Evolutionary conservation across 2,113 vertebrate genomes (phyloP).

Genomic region (Rhinopomastus cyanomelas): DNA sequence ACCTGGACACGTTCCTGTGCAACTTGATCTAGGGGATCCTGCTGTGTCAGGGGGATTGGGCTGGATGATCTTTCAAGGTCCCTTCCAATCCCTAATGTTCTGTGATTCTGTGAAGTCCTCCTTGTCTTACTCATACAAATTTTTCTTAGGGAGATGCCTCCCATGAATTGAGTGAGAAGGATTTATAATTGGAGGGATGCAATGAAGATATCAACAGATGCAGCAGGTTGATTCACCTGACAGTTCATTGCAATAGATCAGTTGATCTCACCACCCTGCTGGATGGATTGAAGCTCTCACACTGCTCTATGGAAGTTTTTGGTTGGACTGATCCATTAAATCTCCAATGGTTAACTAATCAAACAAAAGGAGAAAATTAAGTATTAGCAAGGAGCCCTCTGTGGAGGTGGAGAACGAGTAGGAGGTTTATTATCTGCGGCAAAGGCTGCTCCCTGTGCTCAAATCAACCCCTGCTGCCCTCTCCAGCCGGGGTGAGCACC

Average conservation of each 20-base stretch:
- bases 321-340: not conserved
- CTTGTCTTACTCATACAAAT: not conserved
- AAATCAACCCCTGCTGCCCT: not conserved
- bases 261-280: conserved; percentile 36
- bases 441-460: not conserved
- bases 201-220: conserved; percentile 49
- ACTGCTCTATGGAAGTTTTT: not conserved
- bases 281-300: conserved; percentile 14
- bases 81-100: no score
- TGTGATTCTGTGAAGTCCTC: conserved; percentile 9
- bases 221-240: conserved; percentile 50
- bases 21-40: no score
- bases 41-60: no score
- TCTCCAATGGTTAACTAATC: conserved; percentile 17
- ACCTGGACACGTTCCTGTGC: no score
- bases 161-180: conserved; percentile 32
- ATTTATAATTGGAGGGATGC: conserved; percentile 42
- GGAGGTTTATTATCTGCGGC: not conserved
- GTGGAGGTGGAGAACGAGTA: not conserved
- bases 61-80: no score
- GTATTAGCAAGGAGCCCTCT: conserved; percentile 26
- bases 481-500: not conserved
- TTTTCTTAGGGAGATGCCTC: conserved; percentile 15
- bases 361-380: conserved; percentile 36
- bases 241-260: conserved; percentile 44